These are phyloP conservation scores for Glyphotaelius pellucidus DNA, from an alignment of 2,888 invertebrate species.

Conservation along the genomic window DNA sequence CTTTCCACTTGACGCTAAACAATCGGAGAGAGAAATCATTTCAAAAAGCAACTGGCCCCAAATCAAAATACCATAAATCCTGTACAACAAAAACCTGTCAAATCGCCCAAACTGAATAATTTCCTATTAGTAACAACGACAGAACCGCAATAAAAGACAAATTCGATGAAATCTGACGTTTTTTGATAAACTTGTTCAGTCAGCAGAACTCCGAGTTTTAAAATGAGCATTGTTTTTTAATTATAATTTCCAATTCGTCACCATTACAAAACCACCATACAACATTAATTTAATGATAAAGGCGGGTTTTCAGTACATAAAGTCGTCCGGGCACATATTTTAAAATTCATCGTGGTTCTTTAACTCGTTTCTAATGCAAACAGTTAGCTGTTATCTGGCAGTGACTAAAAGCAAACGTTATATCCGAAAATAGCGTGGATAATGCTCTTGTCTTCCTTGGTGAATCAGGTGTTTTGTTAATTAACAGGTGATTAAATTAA, in stretches of 20 bases:
- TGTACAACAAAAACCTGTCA: slow-evolving; percentile 8
- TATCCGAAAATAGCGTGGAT: too few species aligned
- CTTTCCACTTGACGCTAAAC: slow-evolving; percentile 25
- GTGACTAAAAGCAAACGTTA: too few species aligned
- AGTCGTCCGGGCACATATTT: too few species aligned
- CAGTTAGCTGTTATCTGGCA: too few species aligned
- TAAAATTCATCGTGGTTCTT: too few species aligned
- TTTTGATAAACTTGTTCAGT: not conserved
- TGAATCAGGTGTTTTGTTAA: too few species aligned
- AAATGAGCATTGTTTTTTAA: not conserved
- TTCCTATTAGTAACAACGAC: not conserved
- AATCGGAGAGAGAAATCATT: not conserved
- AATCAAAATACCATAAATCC: slow-evolving; percentile 10
- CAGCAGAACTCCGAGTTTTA: not conserved
- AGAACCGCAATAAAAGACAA: not conserved
- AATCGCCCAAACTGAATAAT: not conserved
- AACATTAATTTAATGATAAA: too few species aligned
- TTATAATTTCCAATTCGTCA: not conserved
- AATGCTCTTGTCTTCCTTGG: too few species aligned
- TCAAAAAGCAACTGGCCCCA: not conserved
- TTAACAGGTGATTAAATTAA: too few species aligned
- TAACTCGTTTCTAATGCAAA: too few species aligned
- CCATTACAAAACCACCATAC: too few species aligned
- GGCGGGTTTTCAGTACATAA: too few species aligned
- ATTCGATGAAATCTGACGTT: not conserved